phyloP scores from a whole-genome alignment of 2,113 vertebrate species.

The Rhabdomys dilectus region DNA sequence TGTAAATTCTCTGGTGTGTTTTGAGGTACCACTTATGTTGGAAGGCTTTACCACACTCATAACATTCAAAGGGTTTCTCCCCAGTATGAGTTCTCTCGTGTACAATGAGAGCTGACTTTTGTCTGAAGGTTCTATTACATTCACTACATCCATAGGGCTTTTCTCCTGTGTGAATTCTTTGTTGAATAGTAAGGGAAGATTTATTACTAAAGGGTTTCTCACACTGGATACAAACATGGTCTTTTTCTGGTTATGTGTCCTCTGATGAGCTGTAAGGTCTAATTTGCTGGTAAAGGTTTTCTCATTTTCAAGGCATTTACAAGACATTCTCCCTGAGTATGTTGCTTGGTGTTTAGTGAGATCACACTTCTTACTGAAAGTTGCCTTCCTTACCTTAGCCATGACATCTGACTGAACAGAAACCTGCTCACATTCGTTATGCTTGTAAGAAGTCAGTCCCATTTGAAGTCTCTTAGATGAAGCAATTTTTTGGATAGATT shows the following conservation, averaged over 20 bases:
- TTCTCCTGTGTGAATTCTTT: conserved; percentile 17
- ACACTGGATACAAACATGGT: neutral
- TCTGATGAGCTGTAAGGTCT: neutral
- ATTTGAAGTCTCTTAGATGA: neutral
- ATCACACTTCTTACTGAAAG: neutral
- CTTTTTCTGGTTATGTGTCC: neutral
- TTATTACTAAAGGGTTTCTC: conserved; percentile 6
- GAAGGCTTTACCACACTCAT: conserved; percentile 3
- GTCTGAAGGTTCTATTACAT: neutral
- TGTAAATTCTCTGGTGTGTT: conserved; percentile 19
- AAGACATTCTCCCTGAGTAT: neutral
- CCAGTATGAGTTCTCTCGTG: conserved; percentile 20
- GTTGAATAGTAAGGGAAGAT: neutral
- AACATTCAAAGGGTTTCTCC: neutral
- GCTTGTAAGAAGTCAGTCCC: neutral
- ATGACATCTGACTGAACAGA: neutral
- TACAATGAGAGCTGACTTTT: neutral
- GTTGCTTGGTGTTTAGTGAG: neutral
- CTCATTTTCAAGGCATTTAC: neutral
- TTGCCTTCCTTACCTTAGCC: neutral
- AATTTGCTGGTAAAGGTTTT: neutral
- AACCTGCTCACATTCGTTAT: neutral
- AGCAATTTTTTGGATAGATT: neutral
- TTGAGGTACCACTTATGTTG: conserved; percentile 6
- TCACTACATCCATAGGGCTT: conserved; percentile 12